Percentiles rank a stretch among this genome's conserved stretches.
Evolutionary conservation across 92 coral and sea anemone genomes (phyloP).

Genomic region (Epizoanthus rinbou): DNA sequence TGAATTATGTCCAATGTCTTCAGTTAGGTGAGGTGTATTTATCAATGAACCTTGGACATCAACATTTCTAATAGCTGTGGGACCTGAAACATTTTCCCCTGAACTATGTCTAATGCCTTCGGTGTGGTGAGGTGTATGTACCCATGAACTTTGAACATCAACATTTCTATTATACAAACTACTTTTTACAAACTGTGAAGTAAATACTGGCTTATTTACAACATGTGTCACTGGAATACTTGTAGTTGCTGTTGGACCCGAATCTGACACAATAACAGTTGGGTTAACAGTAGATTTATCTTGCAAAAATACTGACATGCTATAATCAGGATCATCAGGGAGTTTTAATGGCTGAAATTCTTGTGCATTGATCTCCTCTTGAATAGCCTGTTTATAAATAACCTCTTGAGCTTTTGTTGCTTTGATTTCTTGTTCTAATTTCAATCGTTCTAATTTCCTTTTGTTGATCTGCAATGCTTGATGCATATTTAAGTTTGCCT

Average conservation of each 20-base stretch:
- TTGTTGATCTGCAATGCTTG: constrained; percentile 61
- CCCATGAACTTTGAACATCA: constrained; percentile 6
- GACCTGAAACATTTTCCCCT: constrained; percentile 5
- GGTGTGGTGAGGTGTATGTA: constrained; percentile 13
- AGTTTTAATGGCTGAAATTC: constrained; percentile 23
- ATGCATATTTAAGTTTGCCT: constrained; percentile 50
- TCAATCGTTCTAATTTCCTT: constrained; percentile 44
- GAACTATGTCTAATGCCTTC: constrained; percentile 1
- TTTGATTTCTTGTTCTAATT: constrained; percentile 49
- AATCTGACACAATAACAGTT: constrained; percentile 1
- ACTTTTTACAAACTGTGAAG: constrained; percentile 2
- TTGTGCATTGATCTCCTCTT: constrained; percentile 33
- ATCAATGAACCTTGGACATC: background rate
- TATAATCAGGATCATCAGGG: constrained; percentile 37
- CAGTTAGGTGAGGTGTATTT: constrained; percentile 12
- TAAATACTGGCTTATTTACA: constrained; percentile 6
- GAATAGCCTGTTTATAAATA: constrained; percentile 38
- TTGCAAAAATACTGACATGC: constrained; percentile 35
- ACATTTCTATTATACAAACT: constrained; percentile 18
- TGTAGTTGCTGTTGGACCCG: constrained; percentile 1
- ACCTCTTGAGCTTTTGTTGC: constrained; percentile 52
- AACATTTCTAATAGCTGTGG: constrained; percentile 14
- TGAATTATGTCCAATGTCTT: background rate
- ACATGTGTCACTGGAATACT: background rate
- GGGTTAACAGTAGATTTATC: constrained; percentile 11